These are phyloP conservation scores for Lerema accius DNA, from an alignment of 1,140 invertebrate species.

Conservation along the genomic window DNA sequence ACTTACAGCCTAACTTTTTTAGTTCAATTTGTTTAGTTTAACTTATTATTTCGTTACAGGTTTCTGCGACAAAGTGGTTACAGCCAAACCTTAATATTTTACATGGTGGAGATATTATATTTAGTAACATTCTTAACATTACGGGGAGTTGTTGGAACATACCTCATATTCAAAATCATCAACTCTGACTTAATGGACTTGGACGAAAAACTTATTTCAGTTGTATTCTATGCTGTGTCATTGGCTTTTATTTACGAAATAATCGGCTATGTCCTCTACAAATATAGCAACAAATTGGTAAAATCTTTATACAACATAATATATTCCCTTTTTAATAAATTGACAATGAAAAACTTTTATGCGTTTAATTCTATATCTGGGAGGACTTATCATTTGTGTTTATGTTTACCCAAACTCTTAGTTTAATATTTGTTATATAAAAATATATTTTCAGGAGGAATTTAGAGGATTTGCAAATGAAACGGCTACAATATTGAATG, in stretches of 20 bases:
- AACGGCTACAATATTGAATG: slow-evolving; percentile 44
- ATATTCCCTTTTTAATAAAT: slow-evolving; percentile 6
- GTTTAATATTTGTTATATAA: slow-evolving; percentile 3
- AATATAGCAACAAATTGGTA: slow-evolving; percentile 68
- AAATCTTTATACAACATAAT: slow-evolving; percentile 41
- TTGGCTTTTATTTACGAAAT: slow-evolving; percentile 64
- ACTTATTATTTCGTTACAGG: slow-evolving; percentile 49
- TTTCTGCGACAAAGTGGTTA: slow-evolving; percentile 63
- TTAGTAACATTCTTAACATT: slow-evolving; percentile 55
- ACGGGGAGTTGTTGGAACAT: slow-evolving; percentile 62
- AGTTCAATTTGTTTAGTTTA: too few species aligned
- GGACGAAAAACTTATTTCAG: slow-evolving; percentile 61
- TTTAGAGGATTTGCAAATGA: slow-evolving; percentile 45
- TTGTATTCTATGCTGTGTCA: slow-evolving; percentile 63
- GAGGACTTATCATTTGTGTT: too few species aligned
- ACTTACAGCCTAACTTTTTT: too few species aligned
- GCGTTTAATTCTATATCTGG: too few species aligned
- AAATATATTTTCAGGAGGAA: slow-evolving; percentile 51
- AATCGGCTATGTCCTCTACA: slow-evolving; percentile 65
- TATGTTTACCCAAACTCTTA: too few species aligned
- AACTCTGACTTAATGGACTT: slow-evolving; percentile 55
- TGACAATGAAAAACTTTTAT: too few species aligned
- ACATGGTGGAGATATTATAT: slow-evolving; percentile 60
- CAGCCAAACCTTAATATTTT: slow-evolving; percentile 49
- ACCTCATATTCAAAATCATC: slow-evolving; percentile 58